Conservation (phyloP, 2,113 vertebrate genomes). For the Colossoma macropomum region DNA sequence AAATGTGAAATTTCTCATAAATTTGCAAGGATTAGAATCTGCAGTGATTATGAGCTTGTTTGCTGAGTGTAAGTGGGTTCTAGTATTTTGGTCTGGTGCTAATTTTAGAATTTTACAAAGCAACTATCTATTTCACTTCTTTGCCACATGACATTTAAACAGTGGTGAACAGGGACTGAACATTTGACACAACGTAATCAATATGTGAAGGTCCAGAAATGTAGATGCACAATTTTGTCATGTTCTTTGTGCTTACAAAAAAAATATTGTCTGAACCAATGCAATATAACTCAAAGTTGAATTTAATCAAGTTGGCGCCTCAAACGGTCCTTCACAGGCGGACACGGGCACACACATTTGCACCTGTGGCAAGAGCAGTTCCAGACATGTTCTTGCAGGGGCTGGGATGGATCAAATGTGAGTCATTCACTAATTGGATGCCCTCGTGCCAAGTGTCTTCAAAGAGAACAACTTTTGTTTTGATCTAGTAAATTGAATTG, state of each 20-base stretch:
- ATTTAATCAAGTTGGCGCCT: background rate
- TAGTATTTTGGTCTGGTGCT: too few species aligned
- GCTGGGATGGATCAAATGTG: constrained; percentile 46
- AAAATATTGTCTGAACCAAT: constrained; percentile 1
- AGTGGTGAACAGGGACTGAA: background rate
- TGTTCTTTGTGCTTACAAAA: constrained; percentile 2
- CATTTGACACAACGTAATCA: background rate
- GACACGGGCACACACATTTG: constrained; percentile 26
- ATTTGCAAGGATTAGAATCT: too few species aligned
- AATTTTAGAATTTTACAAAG: background rate
- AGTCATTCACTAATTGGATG: constrained; percentile 53
- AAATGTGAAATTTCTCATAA: too few species aligned
- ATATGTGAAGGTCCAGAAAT: background rate
- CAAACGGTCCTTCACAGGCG: background rate
- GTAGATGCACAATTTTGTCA: background rate
- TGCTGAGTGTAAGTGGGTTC: too few species aligned
- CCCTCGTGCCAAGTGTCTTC: constrained; percentile 54
- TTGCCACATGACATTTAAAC: constrained; percentile 19
- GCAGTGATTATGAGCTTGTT: too few species aligned
- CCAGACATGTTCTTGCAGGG: background rate
- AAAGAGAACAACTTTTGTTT: constrained; percentile 57
- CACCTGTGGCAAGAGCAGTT: constrained; percentile 21
- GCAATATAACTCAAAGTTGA: background rate
- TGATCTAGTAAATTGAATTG: constrained; percentile 62
- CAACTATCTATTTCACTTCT: background rate